These are phyloP conservation scores for Lates japonicus DNA, from an alignment of 2,797 vertebrate species.

Conservation along the genomic window DNA sequence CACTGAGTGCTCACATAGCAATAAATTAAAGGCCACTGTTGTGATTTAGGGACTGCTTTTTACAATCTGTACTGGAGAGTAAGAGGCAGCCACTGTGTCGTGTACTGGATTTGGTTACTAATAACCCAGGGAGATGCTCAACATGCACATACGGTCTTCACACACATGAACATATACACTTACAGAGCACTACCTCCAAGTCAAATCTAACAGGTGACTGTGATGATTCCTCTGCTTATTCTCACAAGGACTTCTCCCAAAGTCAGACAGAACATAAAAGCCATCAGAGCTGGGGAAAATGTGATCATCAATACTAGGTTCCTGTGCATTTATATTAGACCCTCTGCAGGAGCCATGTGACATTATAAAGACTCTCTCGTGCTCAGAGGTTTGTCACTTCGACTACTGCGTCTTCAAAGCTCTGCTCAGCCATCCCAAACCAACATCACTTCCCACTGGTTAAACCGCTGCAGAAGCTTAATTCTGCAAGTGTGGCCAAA, in stretches of 20 bases:
- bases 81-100: constrained; percentile 32
- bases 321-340: constrained; percentile 31
- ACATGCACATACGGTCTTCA: constrained; percentile 37
- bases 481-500: constrained; percentile 25
- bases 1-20: constrained; percentile 73
- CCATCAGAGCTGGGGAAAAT: constrained; percentile 30
- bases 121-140: constrained; percentile 42
- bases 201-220: constrained; percentile 23
- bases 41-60: constrained; percentile 63
- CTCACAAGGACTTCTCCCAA: constrained; percentile 54
- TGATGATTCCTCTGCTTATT: constrained; percentile 38
- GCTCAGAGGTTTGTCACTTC: constrained; percentile 21
- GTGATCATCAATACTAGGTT: constrained; percentile 46
- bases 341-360: constrained; percentile 5
- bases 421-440: constrained; percentile 29
- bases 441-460: constrained; percentile 39
- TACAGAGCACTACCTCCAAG: neutral
- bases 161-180: constrained; percentile 8
- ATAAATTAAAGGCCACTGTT: constrained; percentile 74
- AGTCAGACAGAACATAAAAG: constrained; percentile 69
- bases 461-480: constrained; percentile 31
- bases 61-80: constrained; percentile 46
- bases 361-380: constrained; percentile 47
- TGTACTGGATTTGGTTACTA: constrained; percentile 60
- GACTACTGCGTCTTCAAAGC: constrained; percentile 42